Percentiles rank a stretch among this genome's conserved stretches.
Conservation (phyloP, 2,888 invertebrate genomes). For the Thecocarcelia acutangulata region DNA sequence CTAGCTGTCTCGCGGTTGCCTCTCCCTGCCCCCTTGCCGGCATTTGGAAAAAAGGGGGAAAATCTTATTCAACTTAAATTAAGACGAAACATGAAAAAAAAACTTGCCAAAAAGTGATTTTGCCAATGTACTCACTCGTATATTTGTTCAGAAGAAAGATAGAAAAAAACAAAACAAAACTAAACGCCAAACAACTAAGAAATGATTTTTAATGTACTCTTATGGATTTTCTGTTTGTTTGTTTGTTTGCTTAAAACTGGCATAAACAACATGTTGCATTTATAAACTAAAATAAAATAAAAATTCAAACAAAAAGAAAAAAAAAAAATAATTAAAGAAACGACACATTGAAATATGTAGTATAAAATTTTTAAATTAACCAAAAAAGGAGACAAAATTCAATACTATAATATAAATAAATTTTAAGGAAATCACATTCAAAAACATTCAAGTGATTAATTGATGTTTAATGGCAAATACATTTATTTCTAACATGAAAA, state of each 20-base stretch:
- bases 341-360: conserved; percentile 34
- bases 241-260: conserved; percentile 34
- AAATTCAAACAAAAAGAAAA: too few relatives aligned
- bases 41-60: neutral
- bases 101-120: conserved; percentile 51
- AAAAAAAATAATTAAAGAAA: conserved; percentile 28
- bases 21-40: neutral
- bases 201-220: conserved; percentile 39
- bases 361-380: conserved; percentile 53
- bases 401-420: conserved; percentile 45
- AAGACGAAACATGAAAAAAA: conserved; percentile 43
- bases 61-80: conserved; percentile 48
- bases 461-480: conserved; percentile 67
- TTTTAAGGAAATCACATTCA: conserved; percentile 48
- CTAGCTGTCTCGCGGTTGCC: neutral
- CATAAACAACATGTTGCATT: conserved; percentile 69
- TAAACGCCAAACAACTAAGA: neutral
- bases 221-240: conserved; percentile 31
- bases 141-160: too few relatives aligned
- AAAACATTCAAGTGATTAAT: conserved; percentile 67
- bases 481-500: conserved; percentile 38
- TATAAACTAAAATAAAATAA: conserved; percentile 37
- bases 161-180: conserved; percentile 14
- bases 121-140: conserved; percentile 36
- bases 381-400: conserved; percentile 65